Evolutionary conservation across 2,888 invertebrate species (phyloP).

Genomic region (Himalopsyche japonica): DNA sequence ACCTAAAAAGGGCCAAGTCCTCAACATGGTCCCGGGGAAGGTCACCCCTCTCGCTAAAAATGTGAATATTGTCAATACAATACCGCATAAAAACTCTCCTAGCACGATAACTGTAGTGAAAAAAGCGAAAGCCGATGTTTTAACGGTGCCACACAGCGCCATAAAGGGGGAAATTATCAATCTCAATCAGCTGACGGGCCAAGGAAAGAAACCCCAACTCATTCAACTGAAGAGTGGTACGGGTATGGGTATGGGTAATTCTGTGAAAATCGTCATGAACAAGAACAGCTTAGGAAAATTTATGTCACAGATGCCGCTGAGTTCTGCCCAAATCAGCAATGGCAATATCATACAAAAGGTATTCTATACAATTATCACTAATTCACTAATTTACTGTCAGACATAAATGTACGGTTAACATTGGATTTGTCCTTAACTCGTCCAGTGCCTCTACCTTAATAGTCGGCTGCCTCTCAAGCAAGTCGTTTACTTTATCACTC

Average conservation of each 20-base stretch:
- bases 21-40: slow-evolving; percentile 39
- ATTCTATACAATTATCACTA: neutral
- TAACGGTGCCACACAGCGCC: slow-evolving; percentile 12
- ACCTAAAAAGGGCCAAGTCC: slow-evolving; percentile 44
- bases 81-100: neutral
- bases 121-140: slow-evolving; percentile 22
- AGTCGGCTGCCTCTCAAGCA: too few relatives aligned
- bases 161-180: slow-evolving; percentile 24
- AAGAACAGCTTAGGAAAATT: slow-evolving; percentile 45
- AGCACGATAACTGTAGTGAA: slow-evolving; percentile 27
- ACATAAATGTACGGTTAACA: too few relatives aligned
- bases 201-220: slow-evolving; percentile 42
- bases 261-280: slow-evolving; percentile 57
- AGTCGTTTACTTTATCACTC: too few relatives aligned
- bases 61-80: slow-evolving; percentile 40
- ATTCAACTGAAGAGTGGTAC: slow-evolving; percentile 48
- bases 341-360: neutral
- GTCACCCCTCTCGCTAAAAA: slow-evolving; percentile 17
- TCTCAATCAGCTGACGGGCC: slow-evolving; percentile 19
- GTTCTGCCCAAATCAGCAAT: slow-evolving; percentile 4
- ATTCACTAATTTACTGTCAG: too few relatives aligned
- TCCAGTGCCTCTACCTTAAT: too few relatives aligned
- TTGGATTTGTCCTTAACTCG: too few relatives aligned
- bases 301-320: slow-evolving; percentile 17
- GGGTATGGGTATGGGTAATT: slow-evolving; percentile 49